Conservation (phyloP, 2,888 invertebrate species). For the Ptychoptera albimana region DNA sequence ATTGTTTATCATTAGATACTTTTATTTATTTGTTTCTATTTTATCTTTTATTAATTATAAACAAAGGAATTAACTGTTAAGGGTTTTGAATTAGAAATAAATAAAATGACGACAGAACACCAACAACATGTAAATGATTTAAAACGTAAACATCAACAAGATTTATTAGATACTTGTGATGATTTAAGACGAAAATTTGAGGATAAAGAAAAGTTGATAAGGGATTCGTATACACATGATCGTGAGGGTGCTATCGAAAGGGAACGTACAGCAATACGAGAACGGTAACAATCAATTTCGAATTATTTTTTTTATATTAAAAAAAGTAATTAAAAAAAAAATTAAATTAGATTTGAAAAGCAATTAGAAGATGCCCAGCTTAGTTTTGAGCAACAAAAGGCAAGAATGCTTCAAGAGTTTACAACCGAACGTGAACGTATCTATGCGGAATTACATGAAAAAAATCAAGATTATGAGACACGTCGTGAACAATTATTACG, state of each 20-base stretch:
- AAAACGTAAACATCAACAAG: slow-evolving; percentile 39
- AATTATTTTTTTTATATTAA: slow-evolving; percentile 4
- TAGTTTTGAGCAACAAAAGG: slow-evolving; percentile 37
- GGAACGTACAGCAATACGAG: slow-evolving; percentile 41
- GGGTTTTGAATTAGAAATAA: slow-evolving; percentile 70
- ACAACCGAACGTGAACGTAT: slow-evolving; percentile 30
- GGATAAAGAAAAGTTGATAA: slow-evolving; percentile 40
- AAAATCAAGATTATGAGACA: slow-evolving; percentile 27
- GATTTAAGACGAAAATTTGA: slow-evolving; percentile 46
- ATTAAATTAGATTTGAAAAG: slow-evolving; percentile 33
- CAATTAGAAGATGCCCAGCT: slow-evolving; percentile 38
- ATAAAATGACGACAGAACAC: slow-evolving; percentile 59
- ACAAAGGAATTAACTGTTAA: slow-evolving; percentile 64
- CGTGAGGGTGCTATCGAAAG: slow-evolving; percentile 43
- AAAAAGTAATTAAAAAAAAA: slow-evolving; percentile 4
- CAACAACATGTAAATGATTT: slow-evolving; percentile 42
- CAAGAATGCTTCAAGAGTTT: slow-evolving; percentile 33
- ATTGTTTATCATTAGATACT: too few relatives aligned
- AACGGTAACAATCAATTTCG: slow-evolving; percentile 26
- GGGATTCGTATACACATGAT: slow-evolving; percentile 43
- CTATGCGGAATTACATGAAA: slow-evolving; percentile 29
- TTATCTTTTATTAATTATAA: not conserved
- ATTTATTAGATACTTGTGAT: slow-evolving; percentile 50
- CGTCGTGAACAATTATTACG: slow-evolving; percentile 28
- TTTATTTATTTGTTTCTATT: not conserved